Conservation (phyloP, 2,888 invertebrate genomes). For the Cremastobaeus sp. region DNA sequence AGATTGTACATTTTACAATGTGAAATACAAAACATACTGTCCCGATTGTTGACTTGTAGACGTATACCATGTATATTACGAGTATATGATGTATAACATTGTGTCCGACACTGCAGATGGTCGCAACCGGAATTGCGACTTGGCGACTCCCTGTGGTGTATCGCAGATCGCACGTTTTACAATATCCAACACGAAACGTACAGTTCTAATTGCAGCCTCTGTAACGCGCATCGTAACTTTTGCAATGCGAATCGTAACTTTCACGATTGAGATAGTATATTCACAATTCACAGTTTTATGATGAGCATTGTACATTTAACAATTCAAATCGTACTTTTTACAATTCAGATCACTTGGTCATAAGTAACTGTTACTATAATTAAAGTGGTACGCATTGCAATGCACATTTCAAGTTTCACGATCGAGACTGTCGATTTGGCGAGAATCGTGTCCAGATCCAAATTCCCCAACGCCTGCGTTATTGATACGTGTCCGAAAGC, state of each 20-base stretch:
- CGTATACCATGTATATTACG: too few relatives aligned
- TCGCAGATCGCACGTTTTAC: not conserved
- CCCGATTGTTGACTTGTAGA: not conserved
- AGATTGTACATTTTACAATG: constrained; percentile 5
- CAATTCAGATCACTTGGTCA: constrained; percentile 35
- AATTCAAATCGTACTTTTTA: constrained; percentile 47
- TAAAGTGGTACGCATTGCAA: constrained; percentile 20
- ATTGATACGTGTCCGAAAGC: constrained; percentile 13
- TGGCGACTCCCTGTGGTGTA: too few relatives aligned
- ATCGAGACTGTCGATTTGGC: constrained; percentile 1
- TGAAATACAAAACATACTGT: not conserved
- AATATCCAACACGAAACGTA: not conserved
- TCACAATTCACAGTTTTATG: constrained; percentile 58
- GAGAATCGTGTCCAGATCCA: constrained; percentile 13
- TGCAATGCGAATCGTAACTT: constrained; percentile 25
- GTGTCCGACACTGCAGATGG: not conserved
- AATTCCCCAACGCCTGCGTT: constrained; percentile 6
- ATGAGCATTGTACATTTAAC: constrained; percentile 55
- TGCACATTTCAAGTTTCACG: constrained; percentile 22
- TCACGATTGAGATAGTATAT: constrained; percentile 53
- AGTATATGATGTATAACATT: too few relatives aligned
- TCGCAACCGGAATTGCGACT: not conserved
- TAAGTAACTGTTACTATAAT: constrained; percentile 39
- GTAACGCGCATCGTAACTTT: constrained; percentile 6
- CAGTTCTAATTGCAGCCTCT: constrained; percentile 9